Base-by-base conservation (phyloP, 2,113 vertebrate genomes). In the Apus apus region DNA sequence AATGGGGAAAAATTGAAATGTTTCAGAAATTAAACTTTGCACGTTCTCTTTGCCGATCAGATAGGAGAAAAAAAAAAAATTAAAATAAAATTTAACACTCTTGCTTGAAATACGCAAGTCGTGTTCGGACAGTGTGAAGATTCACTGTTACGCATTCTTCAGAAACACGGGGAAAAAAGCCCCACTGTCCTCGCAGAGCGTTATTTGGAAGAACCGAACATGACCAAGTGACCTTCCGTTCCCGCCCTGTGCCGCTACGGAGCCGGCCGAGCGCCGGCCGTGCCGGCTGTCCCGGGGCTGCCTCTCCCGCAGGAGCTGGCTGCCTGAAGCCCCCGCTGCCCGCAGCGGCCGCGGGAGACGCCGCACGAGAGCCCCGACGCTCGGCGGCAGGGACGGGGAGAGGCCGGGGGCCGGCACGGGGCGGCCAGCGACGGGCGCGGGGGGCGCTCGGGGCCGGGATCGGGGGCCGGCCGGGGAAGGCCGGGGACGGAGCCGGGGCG, bases 91-190 rank as follows among this genome's bases (percentile, higher is more conserved):
- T n/a, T 40, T 65, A n/a, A n/a, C 22, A 1, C 8, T 25, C 3
- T 7, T 15, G 3, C 32, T 76, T 34, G 51, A 50, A 14, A 53
- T 30, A 30, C 20, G 4, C 3, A 19, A 18, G 23, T 22, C 8
- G 2, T 23, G 77, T 76, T 85, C 5, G 10, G 34, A 17, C 38
- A 2, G 15, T 34, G 4, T 22, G 56, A 62, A 58, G 27, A 86
- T 17, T n/a, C 40, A 1, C 34, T 6, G 2, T 5, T 21, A 3
- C 0, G 2, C 20, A 3, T 29, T 38, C 9, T 10, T 65, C 27
- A 7, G 34, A 8, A 57, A 14, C 50, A 12, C 17, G 6, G 27
- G 22, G 22, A 30, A 61, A 27, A 15, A 18, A 34, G 5, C 8
- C 5, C 27, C 29, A 4, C 38, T 29, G 1, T 15, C 11, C 14